Evolutionary conservation across 1,140 invertebrate species (phyloP).

Genomic region (Drosophila suzukii): DNA sequence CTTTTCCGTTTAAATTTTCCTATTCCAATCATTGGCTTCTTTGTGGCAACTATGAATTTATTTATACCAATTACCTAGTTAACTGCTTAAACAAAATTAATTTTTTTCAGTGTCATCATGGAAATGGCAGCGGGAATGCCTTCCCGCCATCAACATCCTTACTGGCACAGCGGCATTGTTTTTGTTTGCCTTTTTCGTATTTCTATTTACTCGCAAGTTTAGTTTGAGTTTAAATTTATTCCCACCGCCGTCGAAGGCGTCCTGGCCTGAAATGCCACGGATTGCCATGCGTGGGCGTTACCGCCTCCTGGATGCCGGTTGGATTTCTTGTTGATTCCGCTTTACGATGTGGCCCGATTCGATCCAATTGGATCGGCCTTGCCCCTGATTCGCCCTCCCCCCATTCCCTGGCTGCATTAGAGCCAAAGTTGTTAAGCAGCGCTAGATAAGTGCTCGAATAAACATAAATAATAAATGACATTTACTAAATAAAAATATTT

Average conservation of each 20-base stretch:
- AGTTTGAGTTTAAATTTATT: conserved; percentile 83
- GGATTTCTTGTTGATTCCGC: conserved; percentile 49
- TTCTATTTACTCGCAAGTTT: conserved; percentile 81
- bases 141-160: conserved; percentile 20
- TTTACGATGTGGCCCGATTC: conserved; percentile 30
- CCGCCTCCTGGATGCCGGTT: conserved; percentile 17
- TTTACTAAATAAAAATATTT: conserved; percentile 85
- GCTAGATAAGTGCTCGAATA: conserved; percentile 84
- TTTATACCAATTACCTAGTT: neutral
- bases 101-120: conserved; percentile 1
- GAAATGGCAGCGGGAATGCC: conserved; percentile 24
- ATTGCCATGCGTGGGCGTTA: conserved; percentile 53
- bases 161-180: conserved; percentile 62
- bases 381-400: conserved; percentile 12
- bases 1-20: too few relatives aligned
- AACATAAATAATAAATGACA: conserved; percentile 85
- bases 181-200: conserved; percentile 81
- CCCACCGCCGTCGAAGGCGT: conserved; percentile 30
- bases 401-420: conserved; percentile 61
- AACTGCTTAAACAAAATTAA: neutral
- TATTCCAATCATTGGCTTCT: too few relatives aligned
- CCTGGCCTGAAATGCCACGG: neutral
- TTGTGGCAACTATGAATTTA: too few relatives aligned
- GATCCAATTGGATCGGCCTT: conserved; percentile 72
- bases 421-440: conserved; percentile 82